Conservation (phyloP, 1,140 invertebrate species). For the Daktulosphaira vitifoliae region DNA sequence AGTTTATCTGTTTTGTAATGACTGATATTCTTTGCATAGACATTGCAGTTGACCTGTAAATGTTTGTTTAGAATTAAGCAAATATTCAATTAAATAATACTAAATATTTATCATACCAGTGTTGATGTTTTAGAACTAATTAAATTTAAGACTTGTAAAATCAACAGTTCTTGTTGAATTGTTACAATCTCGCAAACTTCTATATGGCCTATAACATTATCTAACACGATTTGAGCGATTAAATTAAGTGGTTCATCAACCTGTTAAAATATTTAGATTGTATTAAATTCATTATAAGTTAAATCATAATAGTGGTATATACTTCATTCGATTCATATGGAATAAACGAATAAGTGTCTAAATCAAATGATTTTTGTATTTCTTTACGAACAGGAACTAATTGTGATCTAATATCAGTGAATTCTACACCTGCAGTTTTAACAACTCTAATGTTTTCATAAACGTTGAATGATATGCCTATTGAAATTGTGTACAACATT, state of each 20-base stretch:
- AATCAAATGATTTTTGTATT: conserved; percentile 10
- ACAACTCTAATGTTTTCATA: conserved; percentile 1
- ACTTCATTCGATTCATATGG: conserved; percentile 10
- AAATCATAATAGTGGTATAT: background rate
- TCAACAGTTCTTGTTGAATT: background rate
- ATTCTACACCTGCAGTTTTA: conserved; percentile 16
- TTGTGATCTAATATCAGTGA: conserved; percentile 18
- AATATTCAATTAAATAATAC: background rate
- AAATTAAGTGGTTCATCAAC: background rate
- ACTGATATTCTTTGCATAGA: background rate
- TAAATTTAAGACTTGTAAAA: conserved; percentile 4
- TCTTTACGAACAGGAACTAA: conserved; percentile 26
- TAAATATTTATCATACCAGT: background rate
- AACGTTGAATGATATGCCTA: conserved; percentile 2
- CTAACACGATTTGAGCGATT: conserved; percentile 19
- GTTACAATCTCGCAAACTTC: background rate
- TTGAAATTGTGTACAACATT: background rate
- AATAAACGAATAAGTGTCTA: conserved; percentile 13
- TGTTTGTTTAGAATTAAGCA: background rate
- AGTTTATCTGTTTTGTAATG: background rate
- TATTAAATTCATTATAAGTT: background rate
- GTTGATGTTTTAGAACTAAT: background rate
- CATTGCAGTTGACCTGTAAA: conserved; percentile 1
- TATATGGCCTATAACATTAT: background rate
- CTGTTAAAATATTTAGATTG: background rate